phyloP scores from a whole-genome alignment of 2,888 invertebrate species.

The Aporophyla lueneburgensis region DNA sequence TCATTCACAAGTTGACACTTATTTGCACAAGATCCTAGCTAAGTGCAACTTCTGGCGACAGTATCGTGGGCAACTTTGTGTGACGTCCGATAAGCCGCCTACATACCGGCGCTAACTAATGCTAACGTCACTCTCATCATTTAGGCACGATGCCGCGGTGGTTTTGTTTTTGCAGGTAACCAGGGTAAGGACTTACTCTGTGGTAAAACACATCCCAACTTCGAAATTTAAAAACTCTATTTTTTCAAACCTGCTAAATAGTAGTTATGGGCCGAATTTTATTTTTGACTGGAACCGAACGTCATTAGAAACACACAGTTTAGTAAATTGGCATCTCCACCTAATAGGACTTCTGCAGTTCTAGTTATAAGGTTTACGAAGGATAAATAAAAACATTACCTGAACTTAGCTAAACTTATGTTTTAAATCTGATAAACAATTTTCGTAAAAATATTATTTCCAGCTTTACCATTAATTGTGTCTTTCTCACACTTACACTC shows the following conservation, averaged over 20 bases:
- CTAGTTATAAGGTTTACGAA: background rate
- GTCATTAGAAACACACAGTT: too few relatives aligned
- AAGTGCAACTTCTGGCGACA: slow-evolving; percentile 78
- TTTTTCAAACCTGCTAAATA: too few relatives aligned
- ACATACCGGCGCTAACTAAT: slow-evolving; percentile 66
- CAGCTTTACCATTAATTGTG: background rate
- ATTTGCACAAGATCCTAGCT: slow-evolving; percentile 81
- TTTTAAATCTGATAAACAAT: slow-evolving; percentile 2
- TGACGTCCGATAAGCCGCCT: slow-evolving; percentile 73
- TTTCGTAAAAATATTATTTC: background rate
- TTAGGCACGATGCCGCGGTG: slow-evolving; percentile 25
- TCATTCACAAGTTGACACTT: slow-evolving; percentile 85
- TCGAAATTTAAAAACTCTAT: too few relatives aligned
- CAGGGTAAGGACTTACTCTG: slow-evolving; percentile 15
- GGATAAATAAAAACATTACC: background rate
- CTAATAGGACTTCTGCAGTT: background rate
- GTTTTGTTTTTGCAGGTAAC: slow-evolving; percentile 39
- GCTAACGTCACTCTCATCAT: slow-evolving; percentile 53
- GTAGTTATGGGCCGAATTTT: too few relatives aligned
- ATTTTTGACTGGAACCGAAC: too few relatives aligned
- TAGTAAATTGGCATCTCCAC: too few relatives aligned
- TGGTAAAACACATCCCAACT: background rate
- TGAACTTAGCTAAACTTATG: background rate
- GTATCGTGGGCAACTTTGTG: slow-evolving; percentile 73
- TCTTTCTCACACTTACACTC: too few relatives aligned